These are phyloP conservation scores for Caenorhabditis auriculariae DNA, from an alignment of 2,888 invertebrate genomes.

Conservation along the genomic window DNA sequence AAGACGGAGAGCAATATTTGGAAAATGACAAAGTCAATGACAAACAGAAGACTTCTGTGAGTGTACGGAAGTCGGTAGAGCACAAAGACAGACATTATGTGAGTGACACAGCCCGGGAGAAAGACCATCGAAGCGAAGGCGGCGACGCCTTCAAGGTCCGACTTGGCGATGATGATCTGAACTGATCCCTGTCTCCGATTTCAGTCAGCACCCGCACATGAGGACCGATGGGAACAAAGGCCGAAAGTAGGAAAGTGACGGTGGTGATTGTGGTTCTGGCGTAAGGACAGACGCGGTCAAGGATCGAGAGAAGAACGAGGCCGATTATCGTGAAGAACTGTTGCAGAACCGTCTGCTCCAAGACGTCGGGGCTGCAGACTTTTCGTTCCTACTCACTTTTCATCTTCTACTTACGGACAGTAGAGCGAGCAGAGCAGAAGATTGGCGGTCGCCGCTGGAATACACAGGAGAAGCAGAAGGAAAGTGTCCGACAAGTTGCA, in stretches of 20 bases:
- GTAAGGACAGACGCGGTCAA: slow-evolving; percentile 41
- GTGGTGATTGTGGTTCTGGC: slow-evolving; percentile 75
- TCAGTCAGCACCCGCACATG: too few relatives aligned
- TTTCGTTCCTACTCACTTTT: not conserved
- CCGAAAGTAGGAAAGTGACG: slow-evolving; percentile 77
- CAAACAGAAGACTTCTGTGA: slow-evolving; percentile 47
- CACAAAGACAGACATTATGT: slow-evolving; percentile 55
- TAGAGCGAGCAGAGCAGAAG: slow-evolving; percentile 48
- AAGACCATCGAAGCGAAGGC: slow-evolving; percentile 55
- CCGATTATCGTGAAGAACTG: slow-evolving; percentile 48
- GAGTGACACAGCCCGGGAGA: slow-evolving; percentile 59
- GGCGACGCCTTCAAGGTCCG: slow-evolving; percentile 29
- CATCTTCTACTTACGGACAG: slow-evolving; percentile 45
- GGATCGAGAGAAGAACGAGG: slow-evolving; percentile 42
- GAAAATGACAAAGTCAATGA: slow-evolving; percentile 55
- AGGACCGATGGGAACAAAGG: slow-evolving; percentile 64
- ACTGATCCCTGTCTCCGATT: too few relatives aligned
- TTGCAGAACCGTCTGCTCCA: slow-evolving; percentile 48
- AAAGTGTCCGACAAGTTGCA: slow-evolving; percentile 54
- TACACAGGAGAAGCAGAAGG: slow-evolving; percentile 47
- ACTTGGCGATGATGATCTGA: slow-evolving; percentile 40
- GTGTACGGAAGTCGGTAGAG: slow-evolving; percentile 60
- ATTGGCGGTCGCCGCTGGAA: slow-evolving; percentile 54
- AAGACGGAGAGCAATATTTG: slow-evolving; percentile 55
- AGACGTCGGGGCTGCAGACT: slow-evolving; percentile 46